Conservation (phyloP, 2,113 vertebrate genomes). For the pig (Sus scrofa) region DNA sequence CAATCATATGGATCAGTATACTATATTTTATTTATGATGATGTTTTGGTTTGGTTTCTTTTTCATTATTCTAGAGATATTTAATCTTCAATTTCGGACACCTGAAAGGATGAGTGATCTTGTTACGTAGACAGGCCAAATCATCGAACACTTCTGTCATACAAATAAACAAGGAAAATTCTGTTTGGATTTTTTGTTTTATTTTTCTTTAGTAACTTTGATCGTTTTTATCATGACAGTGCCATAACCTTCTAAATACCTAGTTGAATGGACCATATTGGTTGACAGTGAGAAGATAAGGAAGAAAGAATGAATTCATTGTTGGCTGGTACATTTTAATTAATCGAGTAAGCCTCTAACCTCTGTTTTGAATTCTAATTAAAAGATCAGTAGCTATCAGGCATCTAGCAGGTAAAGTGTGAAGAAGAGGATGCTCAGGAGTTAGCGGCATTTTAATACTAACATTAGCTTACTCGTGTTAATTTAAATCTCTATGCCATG, state of each 20-base stretch:
- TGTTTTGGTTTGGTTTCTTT: not conserved
- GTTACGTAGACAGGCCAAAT: not conserved
- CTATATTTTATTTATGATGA: not conserved
- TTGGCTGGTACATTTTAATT: not conserved
- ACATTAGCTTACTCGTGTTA: not conserved
- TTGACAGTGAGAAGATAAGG: not conserved
- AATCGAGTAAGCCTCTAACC: not conserved
- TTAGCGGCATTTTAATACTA: not conserved
- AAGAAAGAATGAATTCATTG: not conserved
- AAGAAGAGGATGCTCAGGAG: not conserved
- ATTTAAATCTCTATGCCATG: not conserved
- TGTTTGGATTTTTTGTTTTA: not conserved
- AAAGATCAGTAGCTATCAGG: not conserved
- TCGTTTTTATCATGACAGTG: not conserved
- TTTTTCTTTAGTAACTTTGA: not conserved
- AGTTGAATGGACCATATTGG: not conserved
- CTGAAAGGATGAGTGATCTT: not conserved
- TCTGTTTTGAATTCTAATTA: not conserved
- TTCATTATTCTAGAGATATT: not conserved
- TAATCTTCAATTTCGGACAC: not conserved
- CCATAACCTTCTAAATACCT: not conserved
- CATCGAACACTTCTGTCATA: not conserved
- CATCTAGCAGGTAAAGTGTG: not conserved
- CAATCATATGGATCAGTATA: not conserved
- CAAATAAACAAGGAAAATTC: not conserved